Conservation (phyloP, 2,113 vertebrate genomes). For the Onychostoma macrolepis region DNA sequence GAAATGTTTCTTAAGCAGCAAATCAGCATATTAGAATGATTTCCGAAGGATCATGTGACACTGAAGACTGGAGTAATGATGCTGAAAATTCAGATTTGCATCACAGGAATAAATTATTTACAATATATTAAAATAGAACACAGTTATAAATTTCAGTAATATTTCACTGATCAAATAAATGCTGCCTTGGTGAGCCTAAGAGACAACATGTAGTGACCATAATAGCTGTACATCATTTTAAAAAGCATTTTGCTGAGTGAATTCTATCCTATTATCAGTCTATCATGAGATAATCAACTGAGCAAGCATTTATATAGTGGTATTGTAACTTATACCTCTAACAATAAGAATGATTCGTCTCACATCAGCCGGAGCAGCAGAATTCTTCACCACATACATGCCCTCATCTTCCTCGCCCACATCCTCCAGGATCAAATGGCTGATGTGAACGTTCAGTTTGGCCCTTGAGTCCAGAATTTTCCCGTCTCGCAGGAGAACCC, state of each 20-base stretch:
- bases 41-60: too few species aligned
- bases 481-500: constrained; percentile 62
- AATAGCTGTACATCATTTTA: neutral
- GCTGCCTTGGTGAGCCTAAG: neutral
- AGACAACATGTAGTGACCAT: neutral
- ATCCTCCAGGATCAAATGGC: constrained; percentile 71
- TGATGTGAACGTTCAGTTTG: constrained; percentile 53
- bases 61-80: too few species aligned
- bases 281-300: neutral
- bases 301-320: neutral
- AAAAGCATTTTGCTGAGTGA: neutral
- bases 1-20: too few species aligned
- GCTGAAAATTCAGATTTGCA: too few species aligned
- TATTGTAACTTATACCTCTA: constrained; percentile 58
- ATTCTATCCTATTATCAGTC: neutral
- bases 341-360: constrained; percentile 66
- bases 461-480: constrained; percentile 36
- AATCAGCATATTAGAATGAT: too few species aligned
- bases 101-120: neutral
- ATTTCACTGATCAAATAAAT: neutral
- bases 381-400: constrained; percentile 67
- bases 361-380: constrained; percentile 20
- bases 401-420: constrained; percentile 76
- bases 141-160: neutral
- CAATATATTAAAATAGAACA: neutral